A percentile compares a stretch with the other conserved stretches of the same genome.
Evolutionary conservation across 1,140 invertebrate species (phyloP).

Genomic region (Ephestia elutella): DNA sequence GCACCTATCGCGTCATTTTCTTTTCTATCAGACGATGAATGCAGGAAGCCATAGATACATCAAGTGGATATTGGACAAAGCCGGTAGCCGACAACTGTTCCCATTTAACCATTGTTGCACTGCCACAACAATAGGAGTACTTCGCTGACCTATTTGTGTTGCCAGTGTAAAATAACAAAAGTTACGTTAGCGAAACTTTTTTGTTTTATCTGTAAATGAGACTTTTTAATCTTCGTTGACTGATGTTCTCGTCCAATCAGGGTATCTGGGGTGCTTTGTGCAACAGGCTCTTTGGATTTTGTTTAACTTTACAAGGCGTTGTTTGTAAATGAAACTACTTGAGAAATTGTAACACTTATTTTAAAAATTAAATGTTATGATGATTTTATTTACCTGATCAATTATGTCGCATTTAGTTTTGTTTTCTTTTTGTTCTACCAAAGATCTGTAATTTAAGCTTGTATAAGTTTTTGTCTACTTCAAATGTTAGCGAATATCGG

Average conservation of each 20-base stretch:
- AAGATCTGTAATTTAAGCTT: too few species aligned
- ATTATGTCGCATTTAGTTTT: too few species aligned
- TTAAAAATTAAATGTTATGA: background rate
- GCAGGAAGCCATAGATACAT: slow-evolving; percentile 54
- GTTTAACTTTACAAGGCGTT: background rate
- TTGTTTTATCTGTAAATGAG: slow-evolving; percentile 5
- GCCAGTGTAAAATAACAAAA: slow-evolving; percentile 41
- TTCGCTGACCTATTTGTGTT: slow-evolving; percentile 49
- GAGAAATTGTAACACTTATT: background rate
- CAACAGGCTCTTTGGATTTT: background rate
- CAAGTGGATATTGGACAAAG: slow-evolving; percentile 59
- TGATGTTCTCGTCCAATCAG: background rate
- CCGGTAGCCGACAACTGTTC: slow-evolving; percentile 45
- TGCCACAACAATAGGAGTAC: slow-evolving; percentile 40
- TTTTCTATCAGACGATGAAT: slow-evolving; percentile 40
- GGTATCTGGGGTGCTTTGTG: background rate
- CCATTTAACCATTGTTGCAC: slow-evolving; percentile 50
- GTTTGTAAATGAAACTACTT: background rate
- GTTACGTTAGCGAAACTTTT: slow-evolving; percentile 36
- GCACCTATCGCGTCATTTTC: slow-evolving; percentile 39
- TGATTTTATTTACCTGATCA: background rate
- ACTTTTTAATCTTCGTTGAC: slow-evolving; percentile 1
- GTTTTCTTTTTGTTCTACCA: too few species aligned
- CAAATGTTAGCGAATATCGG: too few species aligned
- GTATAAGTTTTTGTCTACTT: too few species aligned